Conservation (phyloP, 2,113 vertebrate species). For the Micronisus gabar region DNA sequence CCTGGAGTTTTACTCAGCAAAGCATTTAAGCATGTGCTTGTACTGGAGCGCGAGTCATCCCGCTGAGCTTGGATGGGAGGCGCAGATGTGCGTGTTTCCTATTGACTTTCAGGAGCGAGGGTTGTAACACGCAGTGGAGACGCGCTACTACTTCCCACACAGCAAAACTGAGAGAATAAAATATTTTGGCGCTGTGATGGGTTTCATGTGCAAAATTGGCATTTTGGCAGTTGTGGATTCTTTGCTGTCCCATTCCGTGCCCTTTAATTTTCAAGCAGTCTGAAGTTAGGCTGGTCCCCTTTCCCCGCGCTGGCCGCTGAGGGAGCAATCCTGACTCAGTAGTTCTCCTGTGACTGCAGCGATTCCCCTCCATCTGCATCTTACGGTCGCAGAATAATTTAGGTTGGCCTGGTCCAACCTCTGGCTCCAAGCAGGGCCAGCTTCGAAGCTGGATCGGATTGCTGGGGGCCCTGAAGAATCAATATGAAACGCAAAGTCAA, state of each 20-base stretch:
- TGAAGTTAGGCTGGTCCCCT: neutral
- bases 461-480: neutral
- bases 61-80: neutral
- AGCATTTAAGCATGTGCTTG: neutral
- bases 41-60: neutral
- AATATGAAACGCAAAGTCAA: conserved; percentile 28
- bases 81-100: neutral
- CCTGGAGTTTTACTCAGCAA: neutral
- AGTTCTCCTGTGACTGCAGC: neutral
- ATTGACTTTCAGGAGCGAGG: neutral
- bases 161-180: neutral
- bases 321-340: neutral
- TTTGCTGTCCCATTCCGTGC: neutral
- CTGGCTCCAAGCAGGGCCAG: neutral
- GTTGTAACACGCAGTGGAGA: neutral
- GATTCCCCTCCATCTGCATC: neutral
- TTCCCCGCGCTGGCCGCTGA: neutral
- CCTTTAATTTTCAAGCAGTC: conserved; percentile 46
- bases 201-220: neutral
- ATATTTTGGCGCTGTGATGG: neutral
- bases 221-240: conserved; percentile 18
- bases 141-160: neutral
- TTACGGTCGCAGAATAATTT: neutral
- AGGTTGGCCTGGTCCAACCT: neutral
- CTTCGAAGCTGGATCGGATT: neutral